Evolutionary conservation across 2,888 invertebrate genomes (phyloP).

Genomic region (Acrobasis consociella): DNA sequence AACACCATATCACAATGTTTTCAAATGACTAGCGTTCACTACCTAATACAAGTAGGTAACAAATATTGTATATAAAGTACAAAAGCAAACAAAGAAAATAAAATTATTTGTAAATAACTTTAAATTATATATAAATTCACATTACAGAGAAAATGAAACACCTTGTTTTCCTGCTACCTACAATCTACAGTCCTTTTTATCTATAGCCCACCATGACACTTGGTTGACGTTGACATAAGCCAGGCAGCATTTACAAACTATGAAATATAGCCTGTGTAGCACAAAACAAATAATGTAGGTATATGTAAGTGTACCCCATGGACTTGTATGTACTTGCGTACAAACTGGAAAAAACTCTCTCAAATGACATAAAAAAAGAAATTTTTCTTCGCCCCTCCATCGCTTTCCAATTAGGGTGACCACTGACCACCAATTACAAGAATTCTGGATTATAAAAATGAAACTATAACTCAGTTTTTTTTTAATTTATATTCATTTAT

Average conservation of each 20-base stretch:
- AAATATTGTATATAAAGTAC: slow-evolving; percentile 10
- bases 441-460: no score
- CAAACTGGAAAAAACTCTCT: no score
- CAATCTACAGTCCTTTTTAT: neutral
- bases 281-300: no score
- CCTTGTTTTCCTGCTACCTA: slow-evolving; percentile 10
- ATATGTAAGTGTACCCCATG: no score
- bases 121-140: slow-evolving; percentile 14
- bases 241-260: neutral
- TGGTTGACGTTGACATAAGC: slow-evolving; percentile 4
- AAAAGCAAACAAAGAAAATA: slow-evolving; percentile 15
- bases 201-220: slow-evolving; percentile 13
- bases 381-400: no score
- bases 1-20: slow-evolving; percentile 60
- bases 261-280: no score
- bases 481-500: no score
- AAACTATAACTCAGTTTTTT: no score
- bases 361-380: no score
- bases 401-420: no score
- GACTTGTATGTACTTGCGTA: no score
- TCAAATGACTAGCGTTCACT: slow-evolving; percentile 31
- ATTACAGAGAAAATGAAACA: slow-evolving; percentile 11
- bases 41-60: slow-evolving; percentile 10
- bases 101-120: slow-evolving; percentile 8
- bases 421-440: no score